Evolutionary conservation across 2,797 vertebrate species (phyloP), one percentile per base, ranked within the genome.

Genomic region (Anguilla pacifica): DNA sequence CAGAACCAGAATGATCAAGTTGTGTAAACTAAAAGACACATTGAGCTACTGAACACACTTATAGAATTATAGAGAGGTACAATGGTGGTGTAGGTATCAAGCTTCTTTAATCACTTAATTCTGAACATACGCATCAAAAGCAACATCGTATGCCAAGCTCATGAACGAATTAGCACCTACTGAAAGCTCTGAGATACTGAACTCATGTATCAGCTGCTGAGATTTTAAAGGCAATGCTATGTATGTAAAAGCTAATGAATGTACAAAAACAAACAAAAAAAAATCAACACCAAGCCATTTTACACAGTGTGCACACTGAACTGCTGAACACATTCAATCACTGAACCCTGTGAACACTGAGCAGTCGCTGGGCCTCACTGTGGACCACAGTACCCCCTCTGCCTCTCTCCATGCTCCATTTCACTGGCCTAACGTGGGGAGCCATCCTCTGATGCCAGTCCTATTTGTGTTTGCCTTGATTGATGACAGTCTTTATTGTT

Each of bases 1-100:
- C 46, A 9, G 15, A 49, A 87, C 55, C 59, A 83, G 79, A 31
- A 83, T 83, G 79, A 87, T 15, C 7, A 67, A 25, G 15, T n/a
- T 17, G 39, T 53, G 79, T 64, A 59, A 55, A 67, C 59, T 22
- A 81, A 53, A 79, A 77, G 35, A 57, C 46, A 81, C n/a, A 10
- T 49, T 53, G 10, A 53, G n/a, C 49, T 83, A 53, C 81, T 53
- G 19, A 82, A 77, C 31, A 77, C 72, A 17, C 35, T 39, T 35
- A 28, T n/a, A 28, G 64, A 67, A 5, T n/a, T 67, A 67, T 67
- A 28, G 64, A 70, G 64, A 70, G 64, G 25, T 70, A 70, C n/a
- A 28, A n/a, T n/a, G n/a, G 5, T 67, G 22, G 59, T 64, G 17
- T 22, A 19, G 15, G 15, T 5, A 25, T 17, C 19, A 13, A 67